Evolutionary conservation across 1,140 invertebrate species (phyloP), one percentile per base, ranked within the genome.

Genomic region (Drosophila arizonae): DNA sequence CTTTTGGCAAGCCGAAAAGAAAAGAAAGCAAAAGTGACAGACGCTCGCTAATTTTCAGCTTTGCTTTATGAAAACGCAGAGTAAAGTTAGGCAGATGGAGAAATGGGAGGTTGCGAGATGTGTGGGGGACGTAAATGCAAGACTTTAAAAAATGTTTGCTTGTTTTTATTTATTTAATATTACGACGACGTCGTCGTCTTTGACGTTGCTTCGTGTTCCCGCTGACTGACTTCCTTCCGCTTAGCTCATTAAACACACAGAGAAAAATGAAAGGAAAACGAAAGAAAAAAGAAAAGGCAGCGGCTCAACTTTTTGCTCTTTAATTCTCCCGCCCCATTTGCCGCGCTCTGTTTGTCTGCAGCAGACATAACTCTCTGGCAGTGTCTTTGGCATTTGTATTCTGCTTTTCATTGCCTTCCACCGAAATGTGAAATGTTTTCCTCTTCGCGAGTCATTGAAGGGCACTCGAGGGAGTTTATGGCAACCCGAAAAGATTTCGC

Each of bases 181-280:
- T 79, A 76, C 67, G 61, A 76, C 67, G 79, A 39, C 36, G 36
- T 4, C 36, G 72, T 62, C 74, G 21, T 67, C 72, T 86, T 85
- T 77, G 82, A 82, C 82, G 76, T 87, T 68, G 72, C 81, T 68
- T 65, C 43, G 28, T 62, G 54, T 51, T 51, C 51, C 28, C 63
- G 69, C 73, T 76, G 84, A 75, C 79, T 82, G 82, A 82, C 79
- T 87, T 87, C 79, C 86, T 90, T 90, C 86, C 86, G 86, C 72
- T 90, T 90, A 90, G 86, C 86, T 90, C 86, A 90, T 90, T 90
- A 90, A 90, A 90, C 86, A 90, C 72, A 72, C 64, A 72, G 54
- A 54, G 41, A 30, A 36, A 36, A 33, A 33, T 9, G 2, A 13
- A 15, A 61, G 6, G 33, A 45, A 58, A 13, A 57, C 15, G 15